Percentiles rank a stretch among this genome's conserved stretches.
Evolutionary conservation across 1,140 invertebrate genomes (phyloP).

Genomic region (Luehdorfia chinensis): DNA sequence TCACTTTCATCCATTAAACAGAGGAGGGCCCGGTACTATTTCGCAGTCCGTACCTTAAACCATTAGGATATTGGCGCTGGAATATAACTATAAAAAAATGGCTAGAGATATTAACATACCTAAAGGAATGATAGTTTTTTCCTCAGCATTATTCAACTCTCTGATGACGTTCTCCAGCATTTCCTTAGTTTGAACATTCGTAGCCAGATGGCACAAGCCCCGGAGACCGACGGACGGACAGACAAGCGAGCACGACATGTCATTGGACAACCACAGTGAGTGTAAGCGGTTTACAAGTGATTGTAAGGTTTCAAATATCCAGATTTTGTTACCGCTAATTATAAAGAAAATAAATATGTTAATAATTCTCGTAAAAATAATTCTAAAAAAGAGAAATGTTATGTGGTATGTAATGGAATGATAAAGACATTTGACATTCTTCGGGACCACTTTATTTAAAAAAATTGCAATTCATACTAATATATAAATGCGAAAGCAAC

Average conservation of each 20-base stretch:
- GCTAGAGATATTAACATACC: conserved; percentile 24
- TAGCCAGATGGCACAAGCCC: conserved; percentile 24
- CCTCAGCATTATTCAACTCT: conserved; percentile 1
- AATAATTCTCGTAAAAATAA: too few species aligned
- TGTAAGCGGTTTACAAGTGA: conserved; percentile 22
- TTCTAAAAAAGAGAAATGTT: too few species aligned
- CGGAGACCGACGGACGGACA: conserved; percentile 33
- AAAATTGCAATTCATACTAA: too few species aligned
- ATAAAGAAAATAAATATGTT: conserved; percentile 21
- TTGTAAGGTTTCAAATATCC: conserved; percentile 51
- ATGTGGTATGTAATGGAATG: too few species aligned
- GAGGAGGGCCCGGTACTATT: too few species aligned
- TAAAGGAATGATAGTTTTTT: conserved; percentile 21
- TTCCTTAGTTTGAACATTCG: conserved; percentile 15
- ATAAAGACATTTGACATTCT: too few species aligned
- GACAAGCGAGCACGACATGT: conserved; percentile 26
- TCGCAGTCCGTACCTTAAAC: too few species aligned
- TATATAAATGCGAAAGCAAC: too few species aligned
- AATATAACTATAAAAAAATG: not conserved
- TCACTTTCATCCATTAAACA: not conserved
- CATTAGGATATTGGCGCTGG: too few species aligned
- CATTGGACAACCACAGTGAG: conserved; percentile 26
- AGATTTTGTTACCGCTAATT: conserved; percentile 56
- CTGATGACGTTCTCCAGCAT: conserved; percentile 18
- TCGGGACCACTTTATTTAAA: too few species aligned